Conservation (phyloP, 2,888 invertebrate species). For the Pristionchus japonicus region DNA sequence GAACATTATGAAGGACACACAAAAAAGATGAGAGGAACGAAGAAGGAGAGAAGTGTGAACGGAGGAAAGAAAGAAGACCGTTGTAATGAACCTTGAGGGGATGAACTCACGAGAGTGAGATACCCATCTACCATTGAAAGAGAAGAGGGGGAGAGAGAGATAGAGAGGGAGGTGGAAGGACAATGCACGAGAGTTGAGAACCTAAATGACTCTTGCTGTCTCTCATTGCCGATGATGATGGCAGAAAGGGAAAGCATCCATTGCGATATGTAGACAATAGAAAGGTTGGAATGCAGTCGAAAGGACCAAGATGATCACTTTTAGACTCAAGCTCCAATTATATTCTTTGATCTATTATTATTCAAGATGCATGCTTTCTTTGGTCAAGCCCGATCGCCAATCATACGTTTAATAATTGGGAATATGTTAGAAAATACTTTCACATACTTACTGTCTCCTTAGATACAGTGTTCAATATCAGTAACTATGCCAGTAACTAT, state of each 20-base stretch:
- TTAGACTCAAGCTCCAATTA: no score
- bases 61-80: constrained; percentile 1
- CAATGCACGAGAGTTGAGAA: constrained; percentile 22
- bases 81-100: constrained; percentile 32
- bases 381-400: no score
- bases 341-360: no score
- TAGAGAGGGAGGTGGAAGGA: not conserved
- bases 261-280: not conserved
- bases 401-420: no score
- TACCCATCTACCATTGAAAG: not conserved
- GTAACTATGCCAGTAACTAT: no score
- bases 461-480: no score
- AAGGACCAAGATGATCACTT: no score
- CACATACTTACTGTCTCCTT: no score
- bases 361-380: no score
- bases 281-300: not conserved
- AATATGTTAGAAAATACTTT: no score
- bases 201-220: not conserved
- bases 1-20: not conserved
- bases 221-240: not conserved
- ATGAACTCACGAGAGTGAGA: constrained; percentile 21
- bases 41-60: constrained; percentile 39
- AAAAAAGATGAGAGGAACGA: constrained; percentile 30
- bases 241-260: constrained; percentile 11
- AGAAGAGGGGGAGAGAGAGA: no score